Evolutionary conservation across 2,797 vertebrate species (phyloP), one percentile per base, ranked within the genome.

Genomic region (Calcarius lapponicus): DNA sequence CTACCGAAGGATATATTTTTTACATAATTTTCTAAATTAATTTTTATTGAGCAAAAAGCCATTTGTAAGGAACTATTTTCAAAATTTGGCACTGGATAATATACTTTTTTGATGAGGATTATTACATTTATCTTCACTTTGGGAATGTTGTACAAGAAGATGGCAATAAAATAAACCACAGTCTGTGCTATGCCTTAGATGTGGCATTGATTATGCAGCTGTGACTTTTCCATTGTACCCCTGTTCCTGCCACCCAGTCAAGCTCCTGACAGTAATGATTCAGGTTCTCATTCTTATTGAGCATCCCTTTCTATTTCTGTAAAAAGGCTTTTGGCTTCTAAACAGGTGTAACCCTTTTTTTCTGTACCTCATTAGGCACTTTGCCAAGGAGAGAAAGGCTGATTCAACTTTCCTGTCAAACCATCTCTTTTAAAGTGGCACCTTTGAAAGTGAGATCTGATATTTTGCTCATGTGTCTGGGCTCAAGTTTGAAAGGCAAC

Each of bases 331-430:
- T 95, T 86, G 92, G 80, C 71, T 96, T 92, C 93, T 73, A 92
- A 95, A 92, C 94, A 95, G 88, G 86, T 89, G 83, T 90, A 88
- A 85, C 80, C 61, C 64, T 81, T 92, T 94, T 73, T 71, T 93
- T 85, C 80, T 84, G 50, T 82, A 71, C 85, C 86, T 95, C 91
- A 92, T 96, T 96, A 95, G 90, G 95, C 60, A 4, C n/a, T 57
- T 93, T 61, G 90, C 94, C 94, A 95, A 84, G 74, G 61, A 95
- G 48, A 92, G 80, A 95, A 92, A 84, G 64, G 71, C 90, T 96
- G 90, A 95, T 93, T 95, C 95, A 94, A 93, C 90, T 70, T 73
- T 71, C 28, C 86, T 82, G 91, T 96, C 96, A 93, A 94, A 71
- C 0, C 0, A 4, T 54, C 22, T 74, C 67, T 92, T 95, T 92